These are phyloP conservation scores for Pongo abelii DNA, from an alignment of 2,113 vertebrate genomes.

Conservation along the genomic window DNA sequence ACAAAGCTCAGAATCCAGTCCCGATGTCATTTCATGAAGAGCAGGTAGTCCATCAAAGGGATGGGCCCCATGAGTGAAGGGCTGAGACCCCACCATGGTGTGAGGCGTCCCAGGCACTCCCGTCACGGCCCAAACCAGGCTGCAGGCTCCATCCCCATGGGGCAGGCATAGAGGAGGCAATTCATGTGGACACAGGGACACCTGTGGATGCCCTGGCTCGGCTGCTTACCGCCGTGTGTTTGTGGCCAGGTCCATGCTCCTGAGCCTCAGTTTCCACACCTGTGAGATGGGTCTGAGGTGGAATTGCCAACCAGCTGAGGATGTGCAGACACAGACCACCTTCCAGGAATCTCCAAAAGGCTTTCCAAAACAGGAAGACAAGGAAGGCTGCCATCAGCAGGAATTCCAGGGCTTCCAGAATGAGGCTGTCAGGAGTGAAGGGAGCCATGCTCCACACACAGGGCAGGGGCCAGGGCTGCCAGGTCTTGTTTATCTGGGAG, in stretches of 20 bases:
- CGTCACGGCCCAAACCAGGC: background rate
- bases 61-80: background rate
- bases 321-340: background rate
- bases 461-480: fast-evolving
- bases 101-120: too few species aligned
- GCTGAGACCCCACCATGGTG: background rate
- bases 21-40: fast-evolving
- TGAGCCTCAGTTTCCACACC: background rate
- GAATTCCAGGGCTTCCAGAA: background rate
- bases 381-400: background rate
- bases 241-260: background rate
- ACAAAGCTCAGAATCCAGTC: background rate
- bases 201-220: background rate
- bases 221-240: fast-evolving
- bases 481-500: background rate
- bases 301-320: background rate
- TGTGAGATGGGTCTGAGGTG: background rate
- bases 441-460: fast-evolving
- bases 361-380: background rate
- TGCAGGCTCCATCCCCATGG: background rate
- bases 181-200: background rate
- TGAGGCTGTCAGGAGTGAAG: background rate
- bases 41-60: background rate
- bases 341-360: background rate
- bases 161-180: background rate